Base-by-base conservation (phyloP, 2,113 vertebrate genomes). In the Pseudorasbora parva region DNA sequence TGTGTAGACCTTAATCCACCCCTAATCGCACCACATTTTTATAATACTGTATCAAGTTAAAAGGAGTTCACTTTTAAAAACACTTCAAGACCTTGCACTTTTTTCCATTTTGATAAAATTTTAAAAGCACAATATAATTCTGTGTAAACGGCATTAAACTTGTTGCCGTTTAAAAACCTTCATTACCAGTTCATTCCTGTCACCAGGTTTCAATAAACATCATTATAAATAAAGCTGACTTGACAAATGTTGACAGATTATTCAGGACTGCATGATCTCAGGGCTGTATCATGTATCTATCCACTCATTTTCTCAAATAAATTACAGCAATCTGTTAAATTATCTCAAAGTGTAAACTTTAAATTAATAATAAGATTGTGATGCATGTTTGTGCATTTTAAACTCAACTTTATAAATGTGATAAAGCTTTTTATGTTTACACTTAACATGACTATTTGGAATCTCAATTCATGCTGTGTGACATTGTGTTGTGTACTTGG, bases 401-500 rank as follows among this genome's bases (percentile, higher is more conserved):
- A 25, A 68, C 17, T 33, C 30, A 33, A 66, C 15, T 66, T 37
- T 37, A 9, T 33, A 19, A 8, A 2, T 68, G 15, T 37, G 33
- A 30, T 9, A 33, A 66, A 8, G 62, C 7, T 1, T 30, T 19
- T 57, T 56, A 56, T 37, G 33, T 30, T 45, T 30, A 33, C 49
- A 56, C 73, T 17, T 56, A 30, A 30, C 51, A 76, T 76, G 73
- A 57, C 74, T 57, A 51, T 56, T 75, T 21, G 37, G 64, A 62
- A 62, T 49, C 59, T 79, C 59, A 62, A 8, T 54, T 30, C 8
- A 23, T 72, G 47, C 21, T 27, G 43, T 79, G 23, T 78, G 76
- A 45, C 56, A 62, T 60, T 45, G 77, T 21, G 15, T 47, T 79
- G 23, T 79, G 23, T 68, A 83, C 59, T 21, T 23, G 8, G 15